Conservation (phyloP, 2,113 vertebrate genomes). For the Oryzias melastigma region DNA sequence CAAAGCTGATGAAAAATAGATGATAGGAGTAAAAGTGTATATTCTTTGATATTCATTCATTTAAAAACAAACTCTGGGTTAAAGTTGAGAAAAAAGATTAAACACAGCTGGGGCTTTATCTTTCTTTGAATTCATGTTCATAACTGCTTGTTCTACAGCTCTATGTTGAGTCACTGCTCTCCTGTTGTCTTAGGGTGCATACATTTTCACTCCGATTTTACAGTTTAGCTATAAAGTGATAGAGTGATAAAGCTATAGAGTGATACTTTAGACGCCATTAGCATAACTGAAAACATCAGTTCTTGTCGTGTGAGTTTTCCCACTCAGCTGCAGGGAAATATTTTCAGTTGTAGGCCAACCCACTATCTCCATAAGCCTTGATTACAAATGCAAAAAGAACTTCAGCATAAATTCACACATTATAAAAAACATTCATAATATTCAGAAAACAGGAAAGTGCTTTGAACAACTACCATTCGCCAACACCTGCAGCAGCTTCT, state of each 20-base stretch:
- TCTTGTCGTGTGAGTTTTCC: slow-evolving; percentile 31
- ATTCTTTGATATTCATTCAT: slow-evolving; percentile 2
- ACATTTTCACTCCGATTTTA: background rate
- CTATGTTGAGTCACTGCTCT: no score
- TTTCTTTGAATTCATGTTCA: background rate
- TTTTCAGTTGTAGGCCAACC: slow-evolving; percentile 47
- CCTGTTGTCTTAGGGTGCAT: background rate
- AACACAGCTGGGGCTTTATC: background rate
- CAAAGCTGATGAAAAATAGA: slow-evolving; percentile 32
- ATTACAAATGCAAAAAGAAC: slow-evolving; percentile 32
- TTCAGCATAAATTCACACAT: no score
- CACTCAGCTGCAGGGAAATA: slow-evolving; percentile 43
- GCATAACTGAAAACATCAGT: background rate
- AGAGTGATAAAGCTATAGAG: background rate
- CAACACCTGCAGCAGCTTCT: no score
- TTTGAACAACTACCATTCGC: no score
- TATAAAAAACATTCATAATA: no score
- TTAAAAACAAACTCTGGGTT: background rate
- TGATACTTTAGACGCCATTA: no score
- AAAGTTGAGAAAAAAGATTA: background rate
- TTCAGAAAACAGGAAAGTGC: no score
- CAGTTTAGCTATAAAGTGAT: background rate
- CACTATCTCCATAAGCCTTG: slow-evolving; percentile 14
- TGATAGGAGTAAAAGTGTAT: slow-evolving; percentile 27
- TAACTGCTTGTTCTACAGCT: no score